A percentile compares a stretch with the other conserved stretches of the same genome.
phyloP scores from a whole-genome alignment of 1,140 invertebrate species.

The Drosophila albomicans region DNA sequence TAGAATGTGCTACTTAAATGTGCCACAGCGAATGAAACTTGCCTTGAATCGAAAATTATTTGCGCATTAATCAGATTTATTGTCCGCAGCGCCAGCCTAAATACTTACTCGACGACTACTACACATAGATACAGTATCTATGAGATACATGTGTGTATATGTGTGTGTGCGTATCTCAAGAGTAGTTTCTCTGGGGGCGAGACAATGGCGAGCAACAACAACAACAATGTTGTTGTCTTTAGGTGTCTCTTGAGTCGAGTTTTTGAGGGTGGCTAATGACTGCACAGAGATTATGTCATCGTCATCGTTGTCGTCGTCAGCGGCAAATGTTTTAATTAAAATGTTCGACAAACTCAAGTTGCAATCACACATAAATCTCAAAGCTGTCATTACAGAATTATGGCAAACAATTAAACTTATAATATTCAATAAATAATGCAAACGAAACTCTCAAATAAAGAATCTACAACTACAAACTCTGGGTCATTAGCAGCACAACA shows the following conservation, averaged over 20 bases:
- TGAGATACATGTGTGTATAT: slow-evolving; percentile 1
- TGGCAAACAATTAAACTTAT: slow-evolving; percentile 64
- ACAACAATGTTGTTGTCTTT: slow-evolving; percentile 18
- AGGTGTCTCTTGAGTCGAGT: slow-evolving; percentile 47
- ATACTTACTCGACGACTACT: slow-evolving; percentile 27
- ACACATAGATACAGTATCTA: neutral
- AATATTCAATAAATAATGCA: slow-evolving; percentile 65
- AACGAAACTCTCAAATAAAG: slow-evolving; percentile 8
- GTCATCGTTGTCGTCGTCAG: neutral
- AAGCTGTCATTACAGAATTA: slow-evolving; percentile 43
- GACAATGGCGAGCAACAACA: slow-evolving; percentile 31
- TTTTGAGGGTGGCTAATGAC: slow-evolving; percentile 64
- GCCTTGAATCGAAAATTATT: slow-evolving; percentile 64
- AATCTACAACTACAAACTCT: neutral
- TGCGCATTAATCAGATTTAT: slow-evolving; percentile 69
- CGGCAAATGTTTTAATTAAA: slow-evolving; percentile 73
- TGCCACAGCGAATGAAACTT: slow-evolving; percentile 45
- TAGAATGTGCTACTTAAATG: slow-evolving; percentile 68
- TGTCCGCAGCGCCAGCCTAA: slow-evolving; percentile 44
- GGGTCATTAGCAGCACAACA: slow-evolving; percentile 46
- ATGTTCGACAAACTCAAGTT: slow-evolving; percentile 49
- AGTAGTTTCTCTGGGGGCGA: slow-evolving; percentile 42
- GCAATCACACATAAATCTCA: slow-evolving; percentile 51
- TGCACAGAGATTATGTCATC: slow-evolving; percentile 69
- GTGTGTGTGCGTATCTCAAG: neutral